Base-by-base conservation (phyloP, 2,797 vertebrate genomes). In the Xiphorhynchus erythropygius region DNA sequence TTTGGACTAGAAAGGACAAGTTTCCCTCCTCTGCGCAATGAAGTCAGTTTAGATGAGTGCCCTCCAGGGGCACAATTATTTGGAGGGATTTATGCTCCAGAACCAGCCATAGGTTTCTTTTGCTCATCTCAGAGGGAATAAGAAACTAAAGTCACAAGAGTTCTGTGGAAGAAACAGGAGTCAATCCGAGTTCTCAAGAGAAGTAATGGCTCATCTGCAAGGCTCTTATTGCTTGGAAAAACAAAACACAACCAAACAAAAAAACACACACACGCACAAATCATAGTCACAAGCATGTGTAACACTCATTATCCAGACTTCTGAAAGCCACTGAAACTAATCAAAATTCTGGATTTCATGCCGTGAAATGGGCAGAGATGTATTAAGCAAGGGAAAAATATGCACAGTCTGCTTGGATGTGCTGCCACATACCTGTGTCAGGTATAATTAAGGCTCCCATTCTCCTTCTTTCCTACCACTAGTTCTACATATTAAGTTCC, bases 401-500 rank as follows among this genome's bases (percentile, higher is more conserved):
- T 1, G 17, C 14, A 68, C 14, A 24, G 15, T 75, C 28, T 57
- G 19, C 60, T 87, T 46, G 65, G 41, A 79, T 46, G 9, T 77
- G 53, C 47, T 53, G 67, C 47, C 56, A 79, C 32, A 75, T 35
- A 18, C 9, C 35, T 35, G 32, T 84, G 77, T 60, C 94, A 90
- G 41, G 42, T 74, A n/a, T 28, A 89, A 90, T 94, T 87, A 79
- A 70, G 22, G 33, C 22, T 82, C 63, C 44, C 60, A 67, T 87
- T 82, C 78, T 77, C 88, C 65, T 85, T 84, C 30, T 83, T 63
- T 76, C 30, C 60, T 82, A 46, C 52, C 44, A 63, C 9, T 63
- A 60, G 39, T 69, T 86, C 73, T 88, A 73, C 42, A 65, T 84
- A 82, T 96, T 49, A 73, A 87, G 63, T 79, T 88, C 39, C 77